Base-by-base conservation (phyloP, 2,797 vertebrate genomes). In the Nannoperca obscura region DNA sequence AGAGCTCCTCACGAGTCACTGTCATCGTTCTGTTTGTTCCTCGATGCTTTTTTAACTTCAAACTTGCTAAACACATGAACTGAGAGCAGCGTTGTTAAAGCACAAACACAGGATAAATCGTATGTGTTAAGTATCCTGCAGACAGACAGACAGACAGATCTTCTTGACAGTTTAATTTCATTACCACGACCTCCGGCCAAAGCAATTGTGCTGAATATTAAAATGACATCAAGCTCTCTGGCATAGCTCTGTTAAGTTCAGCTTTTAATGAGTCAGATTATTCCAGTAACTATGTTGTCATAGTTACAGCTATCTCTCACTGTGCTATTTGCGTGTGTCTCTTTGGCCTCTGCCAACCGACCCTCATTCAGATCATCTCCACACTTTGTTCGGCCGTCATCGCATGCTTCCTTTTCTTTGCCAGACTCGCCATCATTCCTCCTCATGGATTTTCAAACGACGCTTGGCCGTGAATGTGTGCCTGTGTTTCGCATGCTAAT, bases 211-310 rank as follows among this genome's bases (percentile, higher is more conserved):
- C 71, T 46, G 20, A 55, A 65, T 57, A 72, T 59, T 62, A 34
- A 79, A 74, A 61, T 20, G 42, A 47, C 49, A 71, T 38, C 5
- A 38, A 20, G 24, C 22, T 67, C 85, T 88, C 85, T 88, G 58
- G 90, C 86, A 71, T 5, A 52, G 65, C 85, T 84, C 81, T 89
- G 81, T 85, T 60, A 67, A 83, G 14, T 91, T 91, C 74, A 70
- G 77, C 57, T 75, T 78, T 53, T 64, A 83, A 78, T 55, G 69
- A 87, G 69, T 65, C 79, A 5, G 61, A 87, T 78, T 74, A 76
- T 40, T 75, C 61, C 52, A 46, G 82, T 87, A 88, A 87, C 76
- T 86, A 84, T 88, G 87, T 91, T 88, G 88, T 83, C 90, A 89
- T 93, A 84, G 91, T 91, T 89, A 84, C 88, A 22, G 54, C 76